phyloP scores from a whole-genome alignment of 2,113 vertebrate genomes.

The Propithecus coquereli region DNA sequence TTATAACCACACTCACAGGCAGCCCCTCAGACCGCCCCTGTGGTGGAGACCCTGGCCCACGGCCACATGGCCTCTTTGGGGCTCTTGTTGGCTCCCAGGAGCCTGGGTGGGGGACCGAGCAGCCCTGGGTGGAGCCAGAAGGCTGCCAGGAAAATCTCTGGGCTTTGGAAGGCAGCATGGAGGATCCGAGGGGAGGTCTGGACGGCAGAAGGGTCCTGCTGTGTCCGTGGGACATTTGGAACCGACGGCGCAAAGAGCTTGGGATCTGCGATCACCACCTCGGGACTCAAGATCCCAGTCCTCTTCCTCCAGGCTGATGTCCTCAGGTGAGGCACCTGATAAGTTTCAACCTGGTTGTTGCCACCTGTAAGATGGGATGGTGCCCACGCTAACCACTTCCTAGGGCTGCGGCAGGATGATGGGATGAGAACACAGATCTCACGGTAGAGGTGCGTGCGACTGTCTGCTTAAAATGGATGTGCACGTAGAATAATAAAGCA shows the following conservation, averaged over 20 bases:
- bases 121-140: background rate
- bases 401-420: rapidly evolving
- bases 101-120: background rate
- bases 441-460: rapidly evolving
- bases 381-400: rapidly evolving
- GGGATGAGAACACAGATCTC: rapidly evolving
- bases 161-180: background rate
- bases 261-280: background rate
- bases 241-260: rapidly evolving
- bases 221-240: rapidly evolving
- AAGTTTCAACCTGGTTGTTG: rapidly evolving
- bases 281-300: rapidly evolving
- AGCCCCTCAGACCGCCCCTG: background rate
- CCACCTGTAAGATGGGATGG: background rate
- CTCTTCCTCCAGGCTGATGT: rapidly evolving
- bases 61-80: constrained; percentile 8
- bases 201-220: background rate
- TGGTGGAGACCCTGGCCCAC: background rate
- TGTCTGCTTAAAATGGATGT: rapidly evolving
- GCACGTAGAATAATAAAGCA: rapidly evolving
- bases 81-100: constrained; percentile 1
- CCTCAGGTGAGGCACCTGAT: rapidly evolving
- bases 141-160: constrained; percentile 21
- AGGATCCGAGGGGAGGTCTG: background rate
- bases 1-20: background rate